Conservation (phyloP, 2,113 vertebrate genomes). For the Amphilophus citrinellus region DNA sequence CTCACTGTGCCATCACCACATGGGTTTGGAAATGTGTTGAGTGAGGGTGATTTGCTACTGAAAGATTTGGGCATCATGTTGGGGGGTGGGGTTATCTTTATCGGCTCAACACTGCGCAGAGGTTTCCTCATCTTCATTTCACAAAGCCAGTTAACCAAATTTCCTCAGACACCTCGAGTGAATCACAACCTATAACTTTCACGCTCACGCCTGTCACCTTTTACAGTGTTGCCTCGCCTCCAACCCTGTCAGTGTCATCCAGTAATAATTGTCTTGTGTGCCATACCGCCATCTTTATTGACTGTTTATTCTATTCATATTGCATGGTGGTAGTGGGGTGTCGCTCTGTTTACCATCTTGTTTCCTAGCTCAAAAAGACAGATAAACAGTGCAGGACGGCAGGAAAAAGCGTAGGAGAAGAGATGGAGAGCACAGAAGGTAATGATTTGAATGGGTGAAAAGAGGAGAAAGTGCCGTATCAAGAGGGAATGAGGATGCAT, state of each 20-base stretch:
- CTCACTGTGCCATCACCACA: not conserved
- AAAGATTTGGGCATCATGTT: not conserved
- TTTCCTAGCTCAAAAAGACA: not conserved
- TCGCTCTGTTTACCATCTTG: constrained; percentile 9
- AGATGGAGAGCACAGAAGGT: not conserved
- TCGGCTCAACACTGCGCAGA: not conserved
- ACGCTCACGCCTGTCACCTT: constrained; percentile 2
- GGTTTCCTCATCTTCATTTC: not conserved
- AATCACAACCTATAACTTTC: not conserved
- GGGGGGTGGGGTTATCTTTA: not conserved
- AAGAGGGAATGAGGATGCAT: not conserved
- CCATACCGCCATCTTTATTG: constrained; percentile 19
- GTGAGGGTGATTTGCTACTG: not conserved
- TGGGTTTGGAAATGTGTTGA: not conserved
- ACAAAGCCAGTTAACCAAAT: constrained; percentile 18
- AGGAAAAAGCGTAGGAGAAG: not conserved
- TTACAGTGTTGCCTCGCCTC: not conserved
- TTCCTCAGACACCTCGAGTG: not conserved
- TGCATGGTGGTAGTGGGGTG: constrained; percentile 41
- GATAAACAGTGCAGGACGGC: not conserved
- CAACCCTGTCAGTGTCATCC: constrained; percentile 38
- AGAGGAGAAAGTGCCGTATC: not conserved
- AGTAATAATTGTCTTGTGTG: constrained; percentile 41
- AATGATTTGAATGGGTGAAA: not conserved
- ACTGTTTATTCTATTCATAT: constrained; percentile 67